Evolutionary conservation across 2,888 invertebrate genomes (phyloP).

Genomic region (Synanthedon vespiformis): DNA sequence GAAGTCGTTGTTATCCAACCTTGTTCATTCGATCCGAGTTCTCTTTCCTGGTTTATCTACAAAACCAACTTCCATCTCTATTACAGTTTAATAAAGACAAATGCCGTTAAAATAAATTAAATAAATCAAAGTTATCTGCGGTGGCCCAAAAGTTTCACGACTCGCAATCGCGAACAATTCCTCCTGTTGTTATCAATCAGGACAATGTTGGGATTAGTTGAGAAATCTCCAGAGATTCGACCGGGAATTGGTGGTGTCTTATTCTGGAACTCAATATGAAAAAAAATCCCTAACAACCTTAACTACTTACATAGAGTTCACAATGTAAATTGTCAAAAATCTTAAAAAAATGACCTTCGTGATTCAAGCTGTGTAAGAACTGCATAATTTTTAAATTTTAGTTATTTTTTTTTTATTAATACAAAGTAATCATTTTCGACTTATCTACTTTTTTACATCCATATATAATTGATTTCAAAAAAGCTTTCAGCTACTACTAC

Average conservation of each 20-base stretch:
- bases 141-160: slow-evolving; percentile 1
- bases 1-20: neutral
- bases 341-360: too few species aligned
- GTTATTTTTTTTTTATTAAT: too few species aligned
- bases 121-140: slow-evolving; percentile 1
- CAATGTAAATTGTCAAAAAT: too few species aligned
- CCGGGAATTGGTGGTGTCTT: neutral
- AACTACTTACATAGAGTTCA: too few species aligned
- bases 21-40: neutral
- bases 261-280: slow-evolving; percentile 1
- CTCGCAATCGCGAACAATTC: neutral
- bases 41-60: neutral
- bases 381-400: too few species aligned
- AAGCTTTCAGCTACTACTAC: too few species aligned
- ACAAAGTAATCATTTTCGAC: too few species aligned
- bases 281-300: too few species aligned
- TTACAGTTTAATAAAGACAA: slow-evolving; percentile 1
- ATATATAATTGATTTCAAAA: too few species aligned
- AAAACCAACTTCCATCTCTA: neutral
- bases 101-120: slow-evolving; percentile 2
- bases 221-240: slow-evolving; percentile 2
- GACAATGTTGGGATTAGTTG: slow-evolving; percentile 7
- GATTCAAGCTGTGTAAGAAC: too few species aligned
- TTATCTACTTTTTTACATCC: too few species aligned
- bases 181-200: slow-evolving; percentile 8